Base-by-base conservation (phyloP, 2,888 invertebrate species). In the Malthinus seriepunctatus region DNA sequence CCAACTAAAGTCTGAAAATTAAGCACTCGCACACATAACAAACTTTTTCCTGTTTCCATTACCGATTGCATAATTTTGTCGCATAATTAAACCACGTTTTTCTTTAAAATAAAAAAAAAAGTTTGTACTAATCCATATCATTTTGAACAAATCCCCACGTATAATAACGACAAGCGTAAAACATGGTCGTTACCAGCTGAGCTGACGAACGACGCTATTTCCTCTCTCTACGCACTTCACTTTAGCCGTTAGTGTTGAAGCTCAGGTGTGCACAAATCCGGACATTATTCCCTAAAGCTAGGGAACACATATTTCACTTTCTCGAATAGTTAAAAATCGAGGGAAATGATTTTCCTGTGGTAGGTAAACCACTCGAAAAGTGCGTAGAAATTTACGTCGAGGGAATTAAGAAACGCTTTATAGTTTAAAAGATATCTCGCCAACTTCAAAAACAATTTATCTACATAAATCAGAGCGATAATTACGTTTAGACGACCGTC, bases 81-180 rank as follows among this genome's bases (percentile, higher is more conserved):
- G 23, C 23, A 23, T 23, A 23, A 23, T 23, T 23, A 23, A 23
- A 23, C 3, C 23, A 23, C 23, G 23, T 23, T 23, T n/a, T 23
- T 23, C 23, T 23, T 23, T 23, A 23, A 23, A 2, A 3, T 3
- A 23, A 23, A 23, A 23, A 49, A 67, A 68, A 69, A 66, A 65
- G 63, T 64, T 68, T 64, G 63, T 61, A 60, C 64, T 71, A 69
- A 70, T 71, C 69, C 62, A 45, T 52, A 53, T 67, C 66, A 65
- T 69, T 68, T 66, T 64, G 66, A 56, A 65, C 67, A 68, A 67
- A 71, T 65, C 65, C 65, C 65, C 68, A 65, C 69, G 69, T 69
- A 67, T 69, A 69, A n/a, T 69, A 70, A 71, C 70, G 72, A 71
- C 69, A 69, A 67, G 69, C 68, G 68, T 69, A 69, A 69, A 65